Percentiles rank a stretch among this genome's conserved stretches.
Evolutionary conservation across 2,113 vertebrate species (phyloP).

Genomic region (Sylvietta virens): DNA sequence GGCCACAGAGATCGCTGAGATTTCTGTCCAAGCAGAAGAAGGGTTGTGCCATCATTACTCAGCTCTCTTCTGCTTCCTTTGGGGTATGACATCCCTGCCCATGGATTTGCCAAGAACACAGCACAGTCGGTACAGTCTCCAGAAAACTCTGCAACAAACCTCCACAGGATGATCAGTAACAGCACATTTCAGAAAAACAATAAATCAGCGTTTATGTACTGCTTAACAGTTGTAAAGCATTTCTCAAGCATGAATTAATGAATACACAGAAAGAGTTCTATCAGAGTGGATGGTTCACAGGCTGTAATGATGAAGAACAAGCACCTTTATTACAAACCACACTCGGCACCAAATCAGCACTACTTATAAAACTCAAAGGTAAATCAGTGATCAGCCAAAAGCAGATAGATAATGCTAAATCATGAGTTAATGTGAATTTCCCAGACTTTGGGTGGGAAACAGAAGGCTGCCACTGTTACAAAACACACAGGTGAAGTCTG

Average conservation of each 20-base stretch:
- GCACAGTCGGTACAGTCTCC: neutral
- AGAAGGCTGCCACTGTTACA: neutral
- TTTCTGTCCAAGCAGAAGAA: neutral
- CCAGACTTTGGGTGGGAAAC: neutral
- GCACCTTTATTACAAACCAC: constrained; percentile 16
- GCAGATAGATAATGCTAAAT: neutral
- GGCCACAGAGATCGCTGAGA: neutral
- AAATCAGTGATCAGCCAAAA: neutral
- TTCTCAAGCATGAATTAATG: neutral
- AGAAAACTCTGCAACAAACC: neutral
- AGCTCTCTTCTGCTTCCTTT: neutral
- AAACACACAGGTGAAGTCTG: neutral
- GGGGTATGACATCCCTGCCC: neutral
- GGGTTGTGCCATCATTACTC: neutral
- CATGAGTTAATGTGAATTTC: neutral
- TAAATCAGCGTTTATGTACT: neutral
- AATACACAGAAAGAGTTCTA: neutral
- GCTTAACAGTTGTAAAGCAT: neutral
- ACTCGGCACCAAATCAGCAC: neutral
- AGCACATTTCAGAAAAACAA: neutral
- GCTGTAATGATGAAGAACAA: neutral
- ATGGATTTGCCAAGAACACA: neutral
- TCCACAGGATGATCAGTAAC: neutral
- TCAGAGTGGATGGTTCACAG: neutral
- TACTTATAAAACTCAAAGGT: neutral